These are phyloP conservation scores for Ectemnius continuus DNA, from an alignment of 2,888 invertebrate genomes.

Conservation along the genomic window DNA sequence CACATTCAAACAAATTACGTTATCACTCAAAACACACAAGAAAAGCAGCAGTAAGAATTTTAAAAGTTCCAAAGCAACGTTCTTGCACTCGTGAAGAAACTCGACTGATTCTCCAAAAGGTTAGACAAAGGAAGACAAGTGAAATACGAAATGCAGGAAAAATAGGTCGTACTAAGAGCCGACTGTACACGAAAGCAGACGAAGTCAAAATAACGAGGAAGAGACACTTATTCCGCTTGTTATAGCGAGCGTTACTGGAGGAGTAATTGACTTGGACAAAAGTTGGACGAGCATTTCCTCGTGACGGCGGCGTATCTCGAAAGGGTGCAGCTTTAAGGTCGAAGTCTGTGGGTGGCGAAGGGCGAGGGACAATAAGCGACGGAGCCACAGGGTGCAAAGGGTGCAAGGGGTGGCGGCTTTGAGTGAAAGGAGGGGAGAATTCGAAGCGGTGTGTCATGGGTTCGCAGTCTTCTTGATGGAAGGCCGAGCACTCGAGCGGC, in stretches of 20 bases:
- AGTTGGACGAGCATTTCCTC: slow-evolving; percentile 31
- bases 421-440: slow-evolving; percentile 47
- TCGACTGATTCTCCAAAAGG: too few species aligned
- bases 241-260: slow-evolving; percentile 10
- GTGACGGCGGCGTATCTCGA: slow-evolving; percentile 15
- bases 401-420: slow-evolving; percentile 45
- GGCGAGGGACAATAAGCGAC: slow-evolving; percentile 66
- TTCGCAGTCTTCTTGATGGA: slow-evolving; percentile 50
- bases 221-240: slow-evolving; percentile 40
- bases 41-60: too few species aligned
- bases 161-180: too few species aligned
- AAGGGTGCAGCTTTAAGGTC: slow-evolving; percentile 66
- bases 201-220: background rate
- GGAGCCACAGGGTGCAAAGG: slow-evolving; percentile 37
- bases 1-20: too few species aligned
- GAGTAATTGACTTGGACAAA: slow-evolving; percentile 42
- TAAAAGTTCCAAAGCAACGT: too few species aligned
- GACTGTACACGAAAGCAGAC: too few species aligned
- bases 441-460: slow-evolving; percentile 48
- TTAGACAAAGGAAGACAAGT: too few species aligned
- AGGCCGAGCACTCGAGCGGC: slow-evolving; percentile 17
- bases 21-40: too few species aligned
- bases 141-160: too few species aligned
- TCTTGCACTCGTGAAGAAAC: too few species aligned
- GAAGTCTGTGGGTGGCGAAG: slow-evolving; percentile 50